Base-by-base conservation (phyloP, 2,797 vertebrate species). In the Pseudochirops cupreus region DNA sequence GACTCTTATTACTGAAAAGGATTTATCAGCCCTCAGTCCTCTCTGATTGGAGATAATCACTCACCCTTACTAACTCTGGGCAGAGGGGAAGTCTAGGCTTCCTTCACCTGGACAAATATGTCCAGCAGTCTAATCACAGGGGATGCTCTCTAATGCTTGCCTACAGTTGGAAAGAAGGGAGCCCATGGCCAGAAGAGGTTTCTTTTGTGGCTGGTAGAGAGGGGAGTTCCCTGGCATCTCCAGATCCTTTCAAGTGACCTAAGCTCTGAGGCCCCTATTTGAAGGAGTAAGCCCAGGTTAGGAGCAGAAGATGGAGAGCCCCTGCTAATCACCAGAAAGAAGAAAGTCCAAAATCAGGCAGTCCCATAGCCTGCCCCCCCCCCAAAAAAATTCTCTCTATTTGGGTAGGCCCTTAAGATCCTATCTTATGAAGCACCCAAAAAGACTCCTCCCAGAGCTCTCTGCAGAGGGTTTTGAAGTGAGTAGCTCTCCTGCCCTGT, bases 1-100 rank as follows among this genome's bases (percentile, higher is more conserved):
- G 93, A 95, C 0, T 0, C 97, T 97, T 95, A 96, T 90, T 95
- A 93, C 93, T 92, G 33, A 1, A n/a, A 82, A n/a, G 24, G 92
- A 97, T 96, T 94, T 98, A 95, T 58, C 94, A 91, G 59, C 92
- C 74, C 74, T 46, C 9, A 87, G 74, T 14, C 24, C 74, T 87
- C 10, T 87, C 92, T 89, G 92, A 94, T 93, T 57, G 14, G 39
- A 67, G 50, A 96, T 89, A 91, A 93, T 2, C 28, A 56, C 67
- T 62, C 14, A 52, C 33, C 13, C 56, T 33, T 46, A 31, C 57
- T 55, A 18, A 26, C 14, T 16, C 54, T 62, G 31, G 52, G n/a
- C 67, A 26, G 90, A 53, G 33, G 62, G 94, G 46, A 56, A 2
- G 52, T 0, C 0, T 5, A 50, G 39, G 29, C 50, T 50, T 55